Percentiles rank a stretch among this genome's conserved stretches.
Conservation (phyloP, 2,113 vertebrate species). For the Emydocephalus ijimae region DNA sequence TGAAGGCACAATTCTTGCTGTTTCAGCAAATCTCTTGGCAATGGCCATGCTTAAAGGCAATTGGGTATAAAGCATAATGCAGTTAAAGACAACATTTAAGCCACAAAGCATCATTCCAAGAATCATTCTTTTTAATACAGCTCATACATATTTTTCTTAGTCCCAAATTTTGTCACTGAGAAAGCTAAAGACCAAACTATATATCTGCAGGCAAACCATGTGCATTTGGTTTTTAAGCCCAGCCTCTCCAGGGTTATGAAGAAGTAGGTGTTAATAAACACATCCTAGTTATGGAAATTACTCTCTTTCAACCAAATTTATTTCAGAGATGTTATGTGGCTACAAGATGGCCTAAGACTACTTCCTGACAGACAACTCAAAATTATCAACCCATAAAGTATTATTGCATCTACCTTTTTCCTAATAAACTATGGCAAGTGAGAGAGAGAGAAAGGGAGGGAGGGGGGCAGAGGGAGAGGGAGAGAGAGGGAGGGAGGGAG, state of each 20-base stretch:
- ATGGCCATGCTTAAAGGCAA: background rate
- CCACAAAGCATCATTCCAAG: background rate
- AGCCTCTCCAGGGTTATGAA: background rate
- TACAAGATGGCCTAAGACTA: background rate
- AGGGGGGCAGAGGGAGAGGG: background rate
- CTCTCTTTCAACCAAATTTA: background rate
- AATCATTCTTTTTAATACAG: background rate
- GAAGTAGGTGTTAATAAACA: background rate
- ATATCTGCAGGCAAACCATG: background rate
- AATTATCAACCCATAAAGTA: background rate
- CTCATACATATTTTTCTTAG: background rate
- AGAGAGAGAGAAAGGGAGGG: too few relatives aligned
- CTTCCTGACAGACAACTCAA: background rate
- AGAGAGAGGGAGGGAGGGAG: background rate
- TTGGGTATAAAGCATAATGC: background rate
- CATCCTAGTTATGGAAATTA: background rate
- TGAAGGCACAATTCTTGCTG: background rate
- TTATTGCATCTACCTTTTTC: background rate
- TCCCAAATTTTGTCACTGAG: background rate
- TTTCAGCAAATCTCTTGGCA: conserved; percentile 1
- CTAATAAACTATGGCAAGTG: too few relatives aligned
- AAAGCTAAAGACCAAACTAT: background rate
- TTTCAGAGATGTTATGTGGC: background rate
- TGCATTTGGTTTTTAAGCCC: background rate
- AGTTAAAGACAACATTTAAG: background rate